Percentiles rank a stretch among this genome's conserved stretches.
Evolutionary conservation across 1,140 invertebrate species (phyloP).

Genomic region (Leptinotarsa defecta): DNA sequence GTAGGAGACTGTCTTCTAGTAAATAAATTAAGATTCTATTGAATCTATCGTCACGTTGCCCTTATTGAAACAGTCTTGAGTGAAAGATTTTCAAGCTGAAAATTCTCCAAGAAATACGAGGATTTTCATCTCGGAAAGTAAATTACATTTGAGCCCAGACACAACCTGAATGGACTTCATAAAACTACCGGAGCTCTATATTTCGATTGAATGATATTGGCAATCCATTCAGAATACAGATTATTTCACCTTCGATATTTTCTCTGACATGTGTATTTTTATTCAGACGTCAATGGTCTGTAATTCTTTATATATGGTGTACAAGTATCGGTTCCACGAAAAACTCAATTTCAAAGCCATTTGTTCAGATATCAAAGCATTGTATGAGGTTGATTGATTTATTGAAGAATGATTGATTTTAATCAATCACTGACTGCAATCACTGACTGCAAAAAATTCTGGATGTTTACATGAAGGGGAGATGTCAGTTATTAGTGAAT

Average conservation of each 20-base stretch:
- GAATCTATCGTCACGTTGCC: background rate
- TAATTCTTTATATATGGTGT: no score
- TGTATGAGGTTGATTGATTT: no score
- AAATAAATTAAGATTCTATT: background rate
- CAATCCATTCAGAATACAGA: slow-evolving; percentile 1
- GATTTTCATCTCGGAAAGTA: background rate
- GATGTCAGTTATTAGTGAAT: no score
- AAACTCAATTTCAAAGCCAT: no score
- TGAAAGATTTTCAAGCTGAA: slow-evolving; percentile 2
- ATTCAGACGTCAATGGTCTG: no score
- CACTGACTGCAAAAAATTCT: no score
- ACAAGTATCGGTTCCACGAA: no score
- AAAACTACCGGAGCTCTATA: background rate
- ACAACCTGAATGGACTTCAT: background rate
- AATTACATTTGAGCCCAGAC: background rate
- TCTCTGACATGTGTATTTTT: no score
- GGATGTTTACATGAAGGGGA: no score
- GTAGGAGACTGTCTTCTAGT: background rate
- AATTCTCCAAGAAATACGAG: background rate
- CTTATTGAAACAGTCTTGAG: background rate
- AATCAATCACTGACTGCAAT: no score
- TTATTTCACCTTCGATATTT: background rate
- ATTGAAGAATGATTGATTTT: no score
- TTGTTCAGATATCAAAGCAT: no score
- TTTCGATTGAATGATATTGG: slow-evolving; percentile 1